Percentiles rank a stretch among this genome's conserved stretches.
These are phyloP conservation scores for Caenorhabditis parvicauda DNA, from an alignment of 2,888 invertebrate genomes.

Conservation along the genomic window DNA sequence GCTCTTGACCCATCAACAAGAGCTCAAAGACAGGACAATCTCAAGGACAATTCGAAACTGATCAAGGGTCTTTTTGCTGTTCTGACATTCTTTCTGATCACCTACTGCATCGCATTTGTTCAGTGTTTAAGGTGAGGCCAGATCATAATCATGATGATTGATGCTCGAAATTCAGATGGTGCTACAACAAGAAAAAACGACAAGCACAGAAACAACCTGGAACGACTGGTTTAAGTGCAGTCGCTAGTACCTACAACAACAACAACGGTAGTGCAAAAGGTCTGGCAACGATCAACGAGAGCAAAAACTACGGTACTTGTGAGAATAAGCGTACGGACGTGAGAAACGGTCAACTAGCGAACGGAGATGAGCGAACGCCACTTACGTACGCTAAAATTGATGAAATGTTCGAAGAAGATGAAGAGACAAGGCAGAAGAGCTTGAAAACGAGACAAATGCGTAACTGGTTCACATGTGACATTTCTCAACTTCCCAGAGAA, in stretches of 20 bases:
- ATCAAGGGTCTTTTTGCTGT: slow-evolving; percentile 28
- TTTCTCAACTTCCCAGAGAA: slow-evolving; percentile 55
- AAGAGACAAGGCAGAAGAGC: neutral
- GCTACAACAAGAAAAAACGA: slow-evolving; percentile 3
- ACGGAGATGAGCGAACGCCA: slow-evolving; percentile 18
- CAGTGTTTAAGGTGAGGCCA: slow-evolving; percentile 30
- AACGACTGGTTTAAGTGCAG: slow-evolving; percentile 11
- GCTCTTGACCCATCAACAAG: slow-evolving; percentile 6
- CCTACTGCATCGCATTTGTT: slow-evolving; percentile 44
- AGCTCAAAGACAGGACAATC: slow-evolving; percentile 12
- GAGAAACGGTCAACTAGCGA: slow-evolving; percentile 19
- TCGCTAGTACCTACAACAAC: slow-evolving; percentile 9
- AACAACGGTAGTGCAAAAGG: slow-evolving; percentile 20
- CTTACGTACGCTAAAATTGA: slow-evolving; percentile 22
- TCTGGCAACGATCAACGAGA: slow-evolving; percentile 10
- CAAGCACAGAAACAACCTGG: slow-evolving; percentile 8
- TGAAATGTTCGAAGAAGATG: slow-evolving; percentile 5
- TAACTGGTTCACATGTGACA: slow-evolving; percentile 58
- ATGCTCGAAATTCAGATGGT: slow-evolving; percentile 1
- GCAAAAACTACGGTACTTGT: slow-evolving; percentile 24
- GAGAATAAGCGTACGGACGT: slow-evolving; percentile 15
- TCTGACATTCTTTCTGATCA: slow-evolving; percentile 32
- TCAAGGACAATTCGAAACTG: slow-evolving; percentile 32
- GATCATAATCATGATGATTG: neutral
- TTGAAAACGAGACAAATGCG: slow-evolving; percentile 36